phyloP scores from a whole-genome alignment of 2,797 vertebrate species.

The Thunnus albacares region DNA sequence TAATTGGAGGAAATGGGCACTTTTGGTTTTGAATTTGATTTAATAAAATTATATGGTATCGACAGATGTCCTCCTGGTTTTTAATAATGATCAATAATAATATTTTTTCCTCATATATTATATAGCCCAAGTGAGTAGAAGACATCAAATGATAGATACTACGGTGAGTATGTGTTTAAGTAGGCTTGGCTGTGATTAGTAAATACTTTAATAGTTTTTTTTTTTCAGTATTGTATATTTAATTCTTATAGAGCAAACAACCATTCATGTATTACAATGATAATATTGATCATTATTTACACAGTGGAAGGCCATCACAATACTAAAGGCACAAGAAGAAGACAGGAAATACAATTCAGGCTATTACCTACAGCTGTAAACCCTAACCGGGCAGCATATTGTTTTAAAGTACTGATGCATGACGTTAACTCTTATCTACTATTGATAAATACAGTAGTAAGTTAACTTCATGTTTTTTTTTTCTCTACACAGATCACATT shows the following conservation, averaged over 20 bases:
- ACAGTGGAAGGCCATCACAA: not conserved
- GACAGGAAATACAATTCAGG: not conserved
- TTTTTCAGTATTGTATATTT: not conserved
- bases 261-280: not conserved
- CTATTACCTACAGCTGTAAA: not conserved
- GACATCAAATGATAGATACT: not conserved
- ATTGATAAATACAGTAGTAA: not conserved
- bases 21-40: not conserved
- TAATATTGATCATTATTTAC: not conserved
- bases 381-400: not conserved
- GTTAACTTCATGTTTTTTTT: not conserved
- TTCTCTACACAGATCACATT: slow-evolving; percentile 32
- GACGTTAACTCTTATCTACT: not conserved
- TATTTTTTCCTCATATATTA: not conserved
- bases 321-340: not conserved
- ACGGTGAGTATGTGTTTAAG: not conserved
- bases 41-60: slow-evolving; percentile 23
- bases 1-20: not conserved
- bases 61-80: not conserved
- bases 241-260: not conserved
- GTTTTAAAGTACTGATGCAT: not conserved
- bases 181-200: slow-evolving; percentile 17
- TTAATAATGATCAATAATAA: not conserved
- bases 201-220: not conserved
- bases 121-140: not conserved